phyloP scores from a whole-genome alignment of 2,888 invertebrate genomes.

The Holacanthella duospinosa region DNA sequence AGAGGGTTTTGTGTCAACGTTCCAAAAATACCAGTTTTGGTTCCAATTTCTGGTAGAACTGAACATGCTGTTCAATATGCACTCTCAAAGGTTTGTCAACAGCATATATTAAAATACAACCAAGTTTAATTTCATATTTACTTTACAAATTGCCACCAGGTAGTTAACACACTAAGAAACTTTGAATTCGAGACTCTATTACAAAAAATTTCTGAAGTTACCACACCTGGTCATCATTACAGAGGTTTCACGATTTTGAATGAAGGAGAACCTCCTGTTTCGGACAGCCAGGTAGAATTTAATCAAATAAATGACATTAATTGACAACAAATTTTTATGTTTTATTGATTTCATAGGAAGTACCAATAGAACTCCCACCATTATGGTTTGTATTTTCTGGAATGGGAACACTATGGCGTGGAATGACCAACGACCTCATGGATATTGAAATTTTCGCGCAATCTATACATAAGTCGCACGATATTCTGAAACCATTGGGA shows the following conservation, averaged over 20 bases:
- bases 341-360: not conserved
- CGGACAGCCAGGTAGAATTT: too few species aligned
- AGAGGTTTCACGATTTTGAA: slow-evolving; percentile 10
- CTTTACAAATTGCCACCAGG: too few species aligned
- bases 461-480: slow-evolving; percentile 63
- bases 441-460: slow-evolving; percentile 47
- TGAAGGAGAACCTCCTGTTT: not conserved
- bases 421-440: slow-evolving; percentile 49
- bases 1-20: slow-evolving; percentile 11
- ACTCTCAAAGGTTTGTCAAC: slow-evolving; percentile 53
- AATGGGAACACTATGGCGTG: slow-evolving; percentile 52
- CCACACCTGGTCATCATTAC: slow-evolving; percentile 9
- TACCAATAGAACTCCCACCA: slow-evolving; percentile 45
- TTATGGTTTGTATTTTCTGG: slow-evolving; percentile 51
- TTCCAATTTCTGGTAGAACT: slow-evolving; percentile 19
- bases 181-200: too few species aligned
- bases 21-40: slow-evolving; percentile 8
- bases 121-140: too few species aligned
- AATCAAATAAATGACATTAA: too few species aligned
- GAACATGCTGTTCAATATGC: slow-evolving; percentile 11
- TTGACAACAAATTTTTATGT: too few species aligned
- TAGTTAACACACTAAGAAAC: not conserved
- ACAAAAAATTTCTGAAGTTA: slow-evolving; percentile 10
- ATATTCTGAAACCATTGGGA: slow-evolving; percentile 64
- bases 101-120: slow-evolving; percentile 45